Conservation (phyloP, 1,140 invertebrate genomes). For the Holotrichia oblita region DNA sequence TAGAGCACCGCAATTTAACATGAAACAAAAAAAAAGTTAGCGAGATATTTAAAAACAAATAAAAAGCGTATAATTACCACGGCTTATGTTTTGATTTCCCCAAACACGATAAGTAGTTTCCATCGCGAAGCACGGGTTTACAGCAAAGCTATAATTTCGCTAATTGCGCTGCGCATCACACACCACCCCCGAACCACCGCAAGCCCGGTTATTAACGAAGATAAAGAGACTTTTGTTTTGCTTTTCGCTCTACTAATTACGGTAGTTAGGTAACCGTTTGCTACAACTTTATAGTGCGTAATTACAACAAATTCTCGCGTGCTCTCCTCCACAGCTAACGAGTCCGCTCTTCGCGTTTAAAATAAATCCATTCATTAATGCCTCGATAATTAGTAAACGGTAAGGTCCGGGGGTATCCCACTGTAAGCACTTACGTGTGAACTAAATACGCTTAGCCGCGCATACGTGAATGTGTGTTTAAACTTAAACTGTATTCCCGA, state of each 20-base stretch:
- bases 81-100: background rate
- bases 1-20: no score
- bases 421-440: background rate
- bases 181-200: no score
- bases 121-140: background rate
- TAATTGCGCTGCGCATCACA: background rate
- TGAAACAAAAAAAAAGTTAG: no score
- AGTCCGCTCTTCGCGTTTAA: background rate
- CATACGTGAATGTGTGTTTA: background rate
- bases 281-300: slow-evolving; percentile 16
- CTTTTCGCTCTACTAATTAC: slow-evolving; percentile 12
- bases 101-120: background rate
- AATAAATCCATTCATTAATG: background rate
- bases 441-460: background rate
- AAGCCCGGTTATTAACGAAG: background rate
- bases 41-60: no score
- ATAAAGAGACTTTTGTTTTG: slow-evolving; percentile 4
- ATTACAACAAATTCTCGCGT: slow-evolving; percentile 1
- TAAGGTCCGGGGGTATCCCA: background rate
- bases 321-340: background rate
- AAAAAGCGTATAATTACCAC: background rate
- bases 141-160: background rate
- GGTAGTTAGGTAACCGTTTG: background rate
- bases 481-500: background rate
- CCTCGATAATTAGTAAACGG: slow-evolving; percentile 1